Percentiles rank a stretch among this genome's conserved stretches.
phyloP scores from a whole-genome alignment of 1,140 invertebrate genomes.

The Lepidurus arcticus region DNA sequence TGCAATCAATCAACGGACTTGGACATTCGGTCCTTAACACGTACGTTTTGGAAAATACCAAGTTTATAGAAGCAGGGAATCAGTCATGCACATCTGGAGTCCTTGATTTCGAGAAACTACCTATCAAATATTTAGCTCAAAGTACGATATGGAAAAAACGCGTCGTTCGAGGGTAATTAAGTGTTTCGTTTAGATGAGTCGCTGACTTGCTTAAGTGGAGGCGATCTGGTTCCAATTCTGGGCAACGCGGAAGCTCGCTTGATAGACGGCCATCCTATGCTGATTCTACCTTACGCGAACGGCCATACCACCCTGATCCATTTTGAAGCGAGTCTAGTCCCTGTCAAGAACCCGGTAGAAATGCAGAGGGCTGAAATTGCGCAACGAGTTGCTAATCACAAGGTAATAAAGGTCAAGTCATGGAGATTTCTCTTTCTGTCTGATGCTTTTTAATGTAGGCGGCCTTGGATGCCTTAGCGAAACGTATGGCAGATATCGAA shows the following conservation, averaged over 20 bases:
- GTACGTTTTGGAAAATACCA: not conserved
- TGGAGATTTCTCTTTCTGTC: not conserved
- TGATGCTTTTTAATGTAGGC: not conserved
- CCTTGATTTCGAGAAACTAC: not conserved
- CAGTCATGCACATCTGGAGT: not conserved
- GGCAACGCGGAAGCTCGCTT: not conserved
- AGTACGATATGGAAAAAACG: not conserved
- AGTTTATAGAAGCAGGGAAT: not conserved
- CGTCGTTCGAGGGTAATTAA: not conserved
- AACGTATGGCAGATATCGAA: not conserved
- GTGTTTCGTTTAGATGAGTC: not conserved
- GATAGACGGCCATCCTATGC: not conserved
- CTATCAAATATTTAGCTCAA: not conserved
- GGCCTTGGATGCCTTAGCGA: not conserved
- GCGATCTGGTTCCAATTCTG: not conserved
- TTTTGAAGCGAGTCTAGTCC: conserved; percentile 2
- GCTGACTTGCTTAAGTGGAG: not conserved
- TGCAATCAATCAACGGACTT: not conserved
- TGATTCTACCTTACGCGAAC: not conserved
- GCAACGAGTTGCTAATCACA: not conserved
- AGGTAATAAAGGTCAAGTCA: not conserved
- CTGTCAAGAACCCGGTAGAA: not conserved
- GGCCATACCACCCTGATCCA: not conserved
- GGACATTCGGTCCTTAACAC: not conserved
- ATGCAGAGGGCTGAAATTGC: not conserved